These are phyloP conservation scores for Acrocephalus kingi DNA, from an alignment of 2,113 vertebrate species.

Conservation along the genomic window DNA sequence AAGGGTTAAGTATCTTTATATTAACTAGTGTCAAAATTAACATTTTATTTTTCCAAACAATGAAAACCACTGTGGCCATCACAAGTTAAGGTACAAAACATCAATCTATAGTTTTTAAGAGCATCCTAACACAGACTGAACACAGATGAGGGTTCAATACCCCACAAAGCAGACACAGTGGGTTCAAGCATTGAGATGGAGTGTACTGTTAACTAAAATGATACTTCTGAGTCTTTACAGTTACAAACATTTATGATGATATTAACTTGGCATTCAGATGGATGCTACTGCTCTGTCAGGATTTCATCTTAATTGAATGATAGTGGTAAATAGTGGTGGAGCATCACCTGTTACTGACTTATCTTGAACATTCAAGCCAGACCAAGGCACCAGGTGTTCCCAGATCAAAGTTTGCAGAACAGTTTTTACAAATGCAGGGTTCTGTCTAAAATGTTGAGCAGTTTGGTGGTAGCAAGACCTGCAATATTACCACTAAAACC, in stretches of 20 bases:
- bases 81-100: not conserved
- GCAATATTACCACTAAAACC: not conserved
- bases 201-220: not conserved
- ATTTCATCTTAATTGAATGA: not conserved
- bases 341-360: not conserved
- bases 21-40: not conserved
- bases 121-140: not conserved
- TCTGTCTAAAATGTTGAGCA: not conserved
- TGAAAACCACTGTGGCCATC: not conserved
- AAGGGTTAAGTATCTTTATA: not conserved
- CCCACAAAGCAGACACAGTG: not conserved
- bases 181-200: not conserved
- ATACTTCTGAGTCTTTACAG: not conserved
- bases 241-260: not conserved
- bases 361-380: not conserved
- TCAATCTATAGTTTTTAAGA: not conserved
- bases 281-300: not conserved
- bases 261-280: not conserved
- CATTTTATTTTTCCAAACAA: not conserved
- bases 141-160: not conserved
- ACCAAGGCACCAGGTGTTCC: not conserved
- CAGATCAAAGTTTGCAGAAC: not conserved
- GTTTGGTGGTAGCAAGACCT: not conserved
- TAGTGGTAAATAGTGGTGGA: not conserved
- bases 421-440: not conserved